phyloP scores from a whole-genome alignment of 35 echinoderm and acorn worm genomes.

The Strongylocentrotus purpuratus region DNA sequence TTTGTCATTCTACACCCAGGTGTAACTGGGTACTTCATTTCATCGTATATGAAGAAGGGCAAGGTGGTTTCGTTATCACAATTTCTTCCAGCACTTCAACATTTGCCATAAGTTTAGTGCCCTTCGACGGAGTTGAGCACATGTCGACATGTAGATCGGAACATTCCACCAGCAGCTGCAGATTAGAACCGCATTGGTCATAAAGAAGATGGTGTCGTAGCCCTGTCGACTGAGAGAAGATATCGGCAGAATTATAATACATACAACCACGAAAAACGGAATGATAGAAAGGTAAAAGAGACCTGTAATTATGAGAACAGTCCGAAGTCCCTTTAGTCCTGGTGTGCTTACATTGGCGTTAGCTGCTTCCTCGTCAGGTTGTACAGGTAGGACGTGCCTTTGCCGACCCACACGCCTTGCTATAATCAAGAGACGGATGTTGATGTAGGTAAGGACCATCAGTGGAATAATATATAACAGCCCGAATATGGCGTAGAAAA shows the following conservation, averaged over 20 bases:
- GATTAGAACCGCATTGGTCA: not conserved
- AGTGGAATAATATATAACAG: not conserved
- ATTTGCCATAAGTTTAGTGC: not conserved
- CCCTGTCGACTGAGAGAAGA: not conserved
- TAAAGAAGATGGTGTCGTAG: not conserved
- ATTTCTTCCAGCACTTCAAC: not conserved
- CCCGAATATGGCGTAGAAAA: not conserved
- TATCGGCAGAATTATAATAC: not conserved
- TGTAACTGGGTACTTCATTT: too few relatives aligned
- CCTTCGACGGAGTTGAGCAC: not conserved
- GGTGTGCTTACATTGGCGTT: not conserved
- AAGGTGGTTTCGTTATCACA: not conserved
- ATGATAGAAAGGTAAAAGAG: not conserved
- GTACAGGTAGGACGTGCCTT: not conserved
- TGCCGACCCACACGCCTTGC: not conserved
- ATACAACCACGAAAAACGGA: not conserved
- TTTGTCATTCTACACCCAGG: too few relatives aligned
- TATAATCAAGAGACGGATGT: not conserved
- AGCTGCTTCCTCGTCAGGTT: not conserved
- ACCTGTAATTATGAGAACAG: not conserved
- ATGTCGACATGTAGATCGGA: not conserved
- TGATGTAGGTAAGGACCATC: not conserved
- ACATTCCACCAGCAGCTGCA: conserved; percentile 7
- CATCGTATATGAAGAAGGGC: too few relatives aligned
- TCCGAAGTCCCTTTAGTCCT: not conserved